Percentiles rank a stretch among this genome's conserved stretches.
phyloP scores from a whole-genome alignment of 2,888 invertebrate species.

The Spodoptera exigua region DNA sequence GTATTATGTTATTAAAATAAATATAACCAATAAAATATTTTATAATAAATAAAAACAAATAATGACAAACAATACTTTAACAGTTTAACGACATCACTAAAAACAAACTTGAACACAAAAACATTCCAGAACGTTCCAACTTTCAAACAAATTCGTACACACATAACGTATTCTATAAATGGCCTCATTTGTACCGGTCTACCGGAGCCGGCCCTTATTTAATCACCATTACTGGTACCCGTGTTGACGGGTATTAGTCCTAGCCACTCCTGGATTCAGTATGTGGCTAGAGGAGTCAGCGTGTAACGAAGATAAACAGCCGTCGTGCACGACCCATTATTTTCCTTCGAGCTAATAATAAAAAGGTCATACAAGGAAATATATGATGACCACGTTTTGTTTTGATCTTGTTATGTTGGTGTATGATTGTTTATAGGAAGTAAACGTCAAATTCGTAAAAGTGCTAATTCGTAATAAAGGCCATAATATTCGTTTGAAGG shows the following conservation, averaged over 20 bases:
- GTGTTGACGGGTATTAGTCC: slow-evolving; percentile 66
- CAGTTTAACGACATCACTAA: neutral
- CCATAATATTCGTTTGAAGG: too few relatives aligned
- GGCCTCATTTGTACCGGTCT: slow-evolving; percentile 50
- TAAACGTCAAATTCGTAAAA: neutral
- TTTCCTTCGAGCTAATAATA: slow-evolving; percentile 40
- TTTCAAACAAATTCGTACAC: slow-evolving; percentile 1
- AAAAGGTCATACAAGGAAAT: slow-evolving; percentile 29
- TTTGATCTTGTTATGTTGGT: slow-evolving; percentile 4
- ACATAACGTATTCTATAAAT: slow-evolving; percentile 43
- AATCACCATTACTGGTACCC: slow-evolving; percentile 67
- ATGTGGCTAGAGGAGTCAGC: slow-evolving; percentile 48
- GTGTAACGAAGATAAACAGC: slow-evolving; percentile 59
- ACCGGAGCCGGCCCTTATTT: slow-evolving; percentile 61
- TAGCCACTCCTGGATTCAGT: slow-evolving; percentile 53
- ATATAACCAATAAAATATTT: too few relatives aligned
- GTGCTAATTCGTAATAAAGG: neutral
- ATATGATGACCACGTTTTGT: slow-evolving; percentile 13
- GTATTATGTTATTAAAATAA: too few relatives aligned
- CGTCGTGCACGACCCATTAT: slow-evolving; percentile 41
- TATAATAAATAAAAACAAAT: too few relatives aligned
- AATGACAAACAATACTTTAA: too few relatives aligned
- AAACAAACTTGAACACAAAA: slow-evolving; percentile 5
- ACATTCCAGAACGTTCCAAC: slow-evolving; percentile 5
- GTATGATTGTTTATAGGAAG: neutral